Evolutionary conservation across 2,797 vertebrate species (phyloP), one percentile per base, ranked within the genome.

Genomic region (Acrossocheilus wenchowensis): DNA sequence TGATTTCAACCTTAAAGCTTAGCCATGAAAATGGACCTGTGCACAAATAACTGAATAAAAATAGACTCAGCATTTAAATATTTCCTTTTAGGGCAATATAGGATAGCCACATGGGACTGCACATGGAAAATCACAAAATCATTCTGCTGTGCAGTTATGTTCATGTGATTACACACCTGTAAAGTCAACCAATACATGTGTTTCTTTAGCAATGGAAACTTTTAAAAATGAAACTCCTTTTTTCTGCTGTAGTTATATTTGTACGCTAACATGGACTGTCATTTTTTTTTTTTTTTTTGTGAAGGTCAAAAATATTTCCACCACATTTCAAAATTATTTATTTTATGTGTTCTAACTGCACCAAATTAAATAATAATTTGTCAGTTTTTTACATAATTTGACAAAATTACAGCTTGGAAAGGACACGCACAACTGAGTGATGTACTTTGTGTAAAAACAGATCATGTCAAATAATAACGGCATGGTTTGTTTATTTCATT

Each of bases 31-130:
- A 91, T 89, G 50, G 52, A 86, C 78, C 81, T 80, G 43, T 79
- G 62, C 73, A 78, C 52, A 90, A 74, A 88, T 85, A 86, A 92
- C 88, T 88, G 82, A 89, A 89, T 90, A 83, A 89, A 89, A 88
- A 81, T 39, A 78, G 78, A 87, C 75, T 85, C 30, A 74, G 80
- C 4, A 7, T 71, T 86, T 89, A 75, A 90, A 85, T 88, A 89
- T 88, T 82, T 89, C 74, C 50, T 82, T 85, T 84, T 83, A 78
- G 62, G 84, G 39, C 52, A 34, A 78, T 26, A 71, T 45, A 64
- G 15, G 69, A 64, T 36, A 6, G 69, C 21, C 82, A 39, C 45
- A 26, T 84, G 72, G 34, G 34, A 68, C 45, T 81, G 62, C 14
- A 34, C 23, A 23, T 39, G 54, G 15, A 72, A 74, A 71, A 64